These are phyloP conservation scores for Syrmaticus mikado DNA, from an alignment of 2,113 vertebrate species.

Conservation along the genomic window DNA sequence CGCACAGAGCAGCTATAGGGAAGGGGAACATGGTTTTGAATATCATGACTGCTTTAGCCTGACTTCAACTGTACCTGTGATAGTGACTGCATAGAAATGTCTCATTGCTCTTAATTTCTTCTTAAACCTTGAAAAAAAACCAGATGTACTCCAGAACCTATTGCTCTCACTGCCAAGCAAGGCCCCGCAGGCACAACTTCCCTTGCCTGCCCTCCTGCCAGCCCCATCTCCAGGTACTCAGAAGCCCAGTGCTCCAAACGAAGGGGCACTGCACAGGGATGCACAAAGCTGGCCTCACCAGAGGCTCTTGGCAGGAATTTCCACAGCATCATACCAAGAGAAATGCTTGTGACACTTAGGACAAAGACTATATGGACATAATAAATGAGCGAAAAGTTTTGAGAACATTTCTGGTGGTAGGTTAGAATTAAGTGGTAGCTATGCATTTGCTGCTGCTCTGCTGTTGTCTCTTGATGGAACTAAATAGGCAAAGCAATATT, in stretches of 20 bases:
- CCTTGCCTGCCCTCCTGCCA: not conserved
- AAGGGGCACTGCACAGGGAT: not conserved
- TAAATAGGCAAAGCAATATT: not conserved
- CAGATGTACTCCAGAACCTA: not conserved
- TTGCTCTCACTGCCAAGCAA: not conserved
- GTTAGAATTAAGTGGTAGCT: not conserved
- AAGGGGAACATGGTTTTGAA: not conserved
- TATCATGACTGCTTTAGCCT: not conserved
- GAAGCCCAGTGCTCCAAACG: not conserved
- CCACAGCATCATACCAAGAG: not conserved
- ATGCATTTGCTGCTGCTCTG: not conserved
- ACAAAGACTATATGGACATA: not conserved
- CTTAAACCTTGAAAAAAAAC: not conserved
- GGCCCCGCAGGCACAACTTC: not conserved
- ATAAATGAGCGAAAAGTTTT: not conserved
- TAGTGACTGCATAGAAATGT: not conserved
- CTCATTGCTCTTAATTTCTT: not conserved
- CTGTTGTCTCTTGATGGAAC: not conserved
- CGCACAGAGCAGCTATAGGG: not conserved
- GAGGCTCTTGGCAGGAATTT: not conserved
- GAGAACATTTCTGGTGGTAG: not conserved
- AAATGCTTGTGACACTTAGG: not conserved
- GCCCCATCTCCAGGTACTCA: not conserved
- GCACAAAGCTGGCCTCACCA: not conserved
- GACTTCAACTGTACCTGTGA: not conserved